Base-by-base conservation (phyloP, 2,113 vertebrate genomes). In the Tyto alba region DNA sequence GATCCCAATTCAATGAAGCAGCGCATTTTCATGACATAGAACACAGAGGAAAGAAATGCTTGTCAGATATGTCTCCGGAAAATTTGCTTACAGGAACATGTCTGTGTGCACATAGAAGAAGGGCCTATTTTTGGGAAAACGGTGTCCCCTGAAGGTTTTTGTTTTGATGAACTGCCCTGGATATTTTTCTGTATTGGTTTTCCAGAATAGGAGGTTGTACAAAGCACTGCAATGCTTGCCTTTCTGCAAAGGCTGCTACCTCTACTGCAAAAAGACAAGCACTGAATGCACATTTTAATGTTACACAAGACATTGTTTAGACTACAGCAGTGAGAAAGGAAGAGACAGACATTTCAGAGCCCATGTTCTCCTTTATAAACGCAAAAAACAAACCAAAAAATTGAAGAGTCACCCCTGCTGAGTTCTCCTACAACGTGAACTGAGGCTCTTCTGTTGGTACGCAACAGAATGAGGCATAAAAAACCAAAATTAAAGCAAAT, bases 181-280 rank as follows among this genome's bases (percentile, higher is more conserved):
- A 92, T 53, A 91, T 85, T 88, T 88, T 93, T 76, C 73, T 87
- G 41, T 45, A 43, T 55, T 56, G n/a, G 59, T 88, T 95, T 94
- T 86, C 80, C 62, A 88, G 67, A 94, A 86, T 26, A 85, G 38
- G 16, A 38, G 22, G 19, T 11, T 91, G 73, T 36, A 68, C 43
- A 76, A 71, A 84, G 69, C 41, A 38, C 30, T 47, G 48, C 45
- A 72, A 80, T 85, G 47, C 56, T 52, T 68, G 64, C 67, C 55
- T 52, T 43, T 85, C 82, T 68, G 69, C 11, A 36, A 59, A 64
- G 89, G 62, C 17, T 85, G 55, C 75, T 88, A 62, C 69, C 68
- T 87, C 55, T 73, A 11, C 38, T 64, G 66, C 82, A 91, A 90
- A 86, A 74, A 88, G 36, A 72, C 1, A 11, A 74, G 27, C 38